These are phyloP conservation scores for Xiphydria camelus DNA, from an alignment of 2,888 invertebrate species.

Conservation along the genomic window DNA sequence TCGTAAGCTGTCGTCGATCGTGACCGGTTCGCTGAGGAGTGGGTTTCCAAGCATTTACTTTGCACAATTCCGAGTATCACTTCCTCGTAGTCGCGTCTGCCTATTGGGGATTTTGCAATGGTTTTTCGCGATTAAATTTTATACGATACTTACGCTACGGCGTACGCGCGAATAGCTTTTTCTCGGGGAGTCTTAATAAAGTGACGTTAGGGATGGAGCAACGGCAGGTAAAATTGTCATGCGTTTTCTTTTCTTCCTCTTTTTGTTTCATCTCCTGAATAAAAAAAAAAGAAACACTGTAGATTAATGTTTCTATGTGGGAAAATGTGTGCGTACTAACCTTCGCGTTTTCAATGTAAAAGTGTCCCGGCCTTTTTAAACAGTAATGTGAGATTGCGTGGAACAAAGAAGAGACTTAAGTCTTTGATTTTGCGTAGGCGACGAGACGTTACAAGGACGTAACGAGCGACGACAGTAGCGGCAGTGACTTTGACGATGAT, in stretches of 20 bases:
- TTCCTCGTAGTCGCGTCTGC: background rate
- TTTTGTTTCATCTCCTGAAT: no score
- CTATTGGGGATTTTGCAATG: background rate
- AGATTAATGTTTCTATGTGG: no score
- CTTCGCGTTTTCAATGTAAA: no score
- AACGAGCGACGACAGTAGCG: conserved; percentile 60
- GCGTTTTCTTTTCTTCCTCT: conserved; percentile 4
- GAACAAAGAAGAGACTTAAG: background rate
- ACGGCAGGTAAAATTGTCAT: background rate
- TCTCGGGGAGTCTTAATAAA: no score
- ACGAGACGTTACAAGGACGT: conserved; percentile 51
- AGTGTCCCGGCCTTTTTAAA: no score
- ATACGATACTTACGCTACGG: no score
- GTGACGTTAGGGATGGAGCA: no score
- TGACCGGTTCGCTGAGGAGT: background rate
- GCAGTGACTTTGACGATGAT: conserved; percentile 81
- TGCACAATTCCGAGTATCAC: no score
- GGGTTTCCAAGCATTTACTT: background rate
- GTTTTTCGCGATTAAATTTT: background rate
- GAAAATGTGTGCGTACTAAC: no score
- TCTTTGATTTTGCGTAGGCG: conserved; percentile 31
- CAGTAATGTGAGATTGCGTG: no score
- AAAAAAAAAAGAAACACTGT: no score
- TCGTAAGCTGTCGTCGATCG: background rate
- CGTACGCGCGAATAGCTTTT: no score